These are phyloP conservation scores for Spongilla lacustris DNA, from an alignment of 37 sponge, comb jelly and placozoan genomes.

Conservation along the genomic window DNA sequence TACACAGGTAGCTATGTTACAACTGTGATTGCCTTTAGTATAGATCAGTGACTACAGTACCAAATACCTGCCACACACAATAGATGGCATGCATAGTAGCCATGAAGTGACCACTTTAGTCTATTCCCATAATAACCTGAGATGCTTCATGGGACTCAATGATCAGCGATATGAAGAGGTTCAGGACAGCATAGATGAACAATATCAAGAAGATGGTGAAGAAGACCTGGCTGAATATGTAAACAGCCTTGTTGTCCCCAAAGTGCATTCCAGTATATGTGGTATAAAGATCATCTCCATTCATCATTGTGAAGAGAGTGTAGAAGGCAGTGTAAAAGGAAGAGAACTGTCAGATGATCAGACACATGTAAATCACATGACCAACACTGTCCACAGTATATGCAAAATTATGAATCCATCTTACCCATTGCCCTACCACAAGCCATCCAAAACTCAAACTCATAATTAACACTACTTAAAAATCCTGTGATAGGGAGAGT, in stretches of 20 bases:
- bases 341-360: constrained; percentile 7
- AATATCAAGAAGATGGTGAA: constrained; percentile 47
- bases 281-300: constrained; percentile 63
- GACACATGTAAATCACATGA: neutral
- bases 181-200: constrained; percentile 62
- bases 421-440: no score
- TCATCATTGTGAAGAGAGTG: constrained; percentile 50
- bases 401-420: no score
- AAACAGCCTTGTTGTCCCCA: constrained; percentile 20
- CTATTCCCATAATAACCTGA: constrained; percentile 34
- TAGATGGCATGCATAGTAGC: no score
- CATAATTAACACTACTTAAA: no score
- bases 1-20: no score
- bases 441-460: no score
- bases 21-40: no score
- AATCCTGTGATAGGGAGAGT: no score
- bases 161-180: constrained; percentile 61
- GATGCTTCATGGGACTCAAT: constrained; percentile 46
- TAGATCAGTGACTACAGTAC: no score
- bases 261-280: constrained; percentile 11
- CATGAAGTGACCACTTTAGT: no score
- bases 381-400: neutral
- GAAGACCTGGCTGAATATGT: constrained; percentile 52
- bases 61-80: no score
- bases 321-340: constrained; percentile 18